Conservation (phyloP, 2,888 invertebrate genomes). For the Yponomeuta evonymella region DNA sequence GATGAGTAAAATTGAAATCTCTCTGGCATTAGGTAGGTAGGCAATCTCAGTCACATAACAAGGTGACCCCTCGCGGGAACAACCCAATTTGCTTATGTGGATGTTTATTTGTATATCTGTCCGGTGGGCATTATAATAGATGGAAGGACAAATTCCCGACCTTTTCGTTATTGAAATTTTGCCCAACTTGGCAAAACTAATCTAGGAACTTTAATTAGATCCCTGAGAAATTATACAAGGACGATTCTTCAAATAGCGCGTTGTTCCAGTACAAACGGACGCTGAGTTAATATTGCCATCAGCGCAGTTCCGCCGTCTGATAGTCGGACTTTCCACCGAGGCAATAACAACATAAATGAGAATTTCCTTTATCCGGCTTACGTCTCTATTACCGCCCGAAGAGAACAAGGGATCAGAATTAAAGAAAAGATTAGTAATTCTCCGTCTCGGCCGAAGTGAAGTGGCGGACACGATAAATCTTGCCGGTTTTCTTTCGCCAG, state of each 20-base stretch:
- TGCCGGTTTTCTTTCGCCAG: slow-evolving; percentile 56
- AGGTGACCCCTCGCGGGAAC: slow-evolving; percentile 55
- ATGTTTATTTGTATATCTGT: slow-evolving; percentile 67
- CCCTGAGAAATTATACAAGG: background rate
- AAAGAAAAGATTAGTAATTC: slow-evolving; percentile 66
- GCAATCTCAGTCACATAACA: slow-evolving; percentile 64
- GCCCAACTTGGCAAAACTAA: slow-evolving; percentile 27
- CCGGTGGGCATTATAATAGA: slow-evolving; percentile 61
- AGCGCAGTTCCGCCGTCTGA: background rate
- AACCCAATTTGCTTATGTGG: slow-evolving; percentile 68
- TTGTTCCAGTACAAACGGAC: too few species aligned
- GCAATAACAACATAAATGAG: slow-evolving; percentile 37
- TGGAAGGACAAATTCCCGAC: slow-evolving; percentile 60
- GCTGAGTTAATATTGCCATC: background rate
- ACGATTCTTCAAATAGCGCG: background rate
- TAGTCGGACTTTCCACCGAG: background rate
- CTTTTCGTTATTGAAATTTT: slow-evolving; percentile 57
- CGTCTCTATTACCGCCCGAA: slow-evolving; percentile 52
- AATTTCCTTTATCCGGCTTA: slow-evolving; percentile 53
- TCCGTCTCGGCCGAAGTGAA: slow-evolving; percentile 48
- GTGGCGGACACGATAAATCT: slow-evolving; percentile 64
- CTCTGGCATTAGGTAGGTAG: slow-evolving; percentile 38
- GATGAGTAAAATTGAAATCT: slow-evolving; percentile 34
- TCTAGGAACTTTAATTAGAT: slow-evolving; percentile 39
- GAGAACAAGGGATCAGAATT: slow-evolving; percentile 65